Evolutionary conservation across 2,797 vertebrate species (phyloP).

Genomic region (Crenichthys baileyi): DNA sequence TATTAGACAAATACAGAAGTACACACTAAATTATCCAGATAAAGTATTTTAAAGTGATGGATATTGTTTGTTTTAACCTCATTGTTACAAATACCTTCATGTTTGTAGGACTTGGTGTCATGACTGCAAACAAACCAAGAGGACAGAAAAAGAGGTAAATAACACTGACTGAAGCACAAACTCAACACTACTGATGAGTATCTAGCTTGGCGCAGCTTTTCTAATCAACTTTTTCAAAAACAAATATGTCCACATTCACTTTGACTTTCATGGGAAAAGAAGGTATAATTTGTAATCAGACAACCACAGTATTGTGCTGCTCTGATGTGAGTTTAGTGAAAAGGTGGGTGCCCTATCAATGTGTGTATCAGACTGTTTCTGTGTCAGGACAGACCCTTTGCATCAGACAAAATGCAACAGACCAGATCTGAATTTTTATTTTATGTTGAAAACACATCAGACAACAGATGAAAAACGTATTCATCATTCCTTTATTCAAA

Average conservation of each 20-base stretch:
- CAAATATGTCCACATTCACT: neutral
- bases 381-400: slow-evolving; percentile 9
- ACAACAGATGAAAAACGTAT: slow-evolving; percentile 39
- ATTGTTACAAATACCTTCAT: neutral
- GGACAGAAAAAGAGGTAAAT: neutral
- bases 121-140: neutral
- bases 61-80: neutral
- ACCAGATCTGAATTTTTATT: slow-evolving; percentile 17
- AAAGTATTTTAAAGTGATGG: neutral
- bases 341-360: neutral
- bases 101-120: neutral
- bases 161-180: neutral
- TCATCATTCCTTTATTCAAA: slow-evolving; percentile 38
- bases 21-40: neutral
- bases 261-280: neutral
- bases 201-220: neutral
- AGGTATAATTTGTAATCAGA: neutral
- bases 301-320: neutral
- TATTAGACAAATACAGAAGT: neutral
- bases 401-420: slow-evolving; percentile 28
- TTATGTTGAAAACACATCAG: slow-evolving; percentile 21
- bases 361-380: neutral
- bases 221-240: neutral
- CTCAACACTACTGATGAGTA: neutral
- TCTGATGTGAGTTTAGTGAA: neutral